These are phyloP conservation scores for Drosophila varians DNA, from an alignment of 1,140 invertebrate genomes.

Conservation along the genomic window DNA sequence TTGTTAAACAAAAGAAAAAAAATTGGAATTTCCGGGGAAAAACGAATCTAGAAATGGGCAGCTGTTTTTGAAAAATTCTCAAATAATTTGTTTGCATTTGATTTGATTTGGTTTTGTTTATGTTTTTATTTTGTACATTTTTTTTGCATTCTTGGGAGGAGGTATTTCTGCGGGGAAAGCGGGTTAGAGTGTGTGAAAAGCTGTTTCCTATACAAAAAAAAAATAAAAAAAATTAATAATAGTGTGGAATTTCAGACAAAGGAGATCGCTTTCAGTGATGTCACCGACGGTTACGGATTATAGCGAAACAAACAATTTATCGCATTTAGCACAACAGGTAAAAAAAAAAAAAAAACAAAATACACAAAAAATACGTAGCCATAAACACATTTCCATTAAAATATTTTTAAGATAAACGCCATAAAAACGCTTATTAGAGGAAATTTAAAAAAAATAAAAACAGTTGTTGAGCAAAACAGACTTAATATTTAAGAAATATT, in stretches of 20 bases:
- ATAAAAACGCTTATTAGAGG: constrained; percentile 16
- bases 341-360: not conserved
- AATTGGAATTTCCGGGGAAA: constrained; percentile 12
- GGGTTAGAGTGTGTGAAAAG: constrained; percentile 10
- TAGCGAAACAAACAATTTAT: constrained; percentile 38
- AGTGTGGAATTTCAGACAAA: constrained; percentile 20
- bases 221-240: not conserved
- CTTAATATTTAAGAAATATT: no score
- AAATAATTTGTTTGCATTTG: constrained; percentile 1
- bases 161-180: constrained; percentile 1
- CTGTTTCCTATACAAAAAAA: constrained; percentile 20
- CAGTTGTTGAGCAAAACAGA: not conserved
- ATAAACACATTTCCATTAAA: constrained; percentile 46
- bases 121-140: not conserved
- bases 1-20: constrained; percentile 5
- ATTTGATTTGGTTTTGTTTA: not conserved
- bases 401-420: constrained; percentile 24
- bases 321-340: constrained; percentile 6
- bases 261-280: constrained; percentile 39
- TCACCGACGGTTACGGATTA: constrained; percentile 55
- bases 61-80: constrained; percentile 38
- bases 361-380: not conserved
- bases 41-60: constrained; percentile 30
- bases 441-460: not conserved
- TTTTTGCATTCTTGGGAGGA: constrained; percentile 20